phyloP scores from a whole-genome alignment of 2,888 invertebrate species.

The Amitus sp. region DNA sequence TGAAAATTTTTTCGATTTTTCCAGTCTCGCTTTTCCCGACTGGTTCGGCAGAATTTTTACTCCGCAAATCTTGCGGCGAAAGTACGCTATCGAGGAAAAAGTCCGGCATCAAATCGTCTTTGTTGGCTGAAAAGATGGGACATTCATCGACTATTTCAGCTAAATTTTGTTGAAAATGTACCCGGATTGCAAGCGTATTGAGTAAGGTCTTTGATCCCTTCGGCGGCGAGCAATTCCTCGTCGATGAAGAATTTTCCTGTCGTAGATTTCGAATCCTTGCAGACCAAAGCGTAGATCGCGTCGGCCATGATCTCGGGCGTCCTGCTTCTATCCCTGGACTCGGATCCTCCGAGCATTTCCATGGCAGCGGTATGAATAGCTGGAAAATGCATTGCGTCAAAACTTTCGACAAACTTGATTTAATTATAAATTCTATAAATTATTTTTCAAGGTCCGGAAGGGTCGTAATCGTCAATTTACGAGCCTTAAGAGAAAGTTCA shows the following conservation, averaged over 20 bases:
- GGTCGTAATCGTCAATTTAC: too few relatives aligned
- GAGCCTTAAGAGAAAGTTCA: too few relatives aligned
- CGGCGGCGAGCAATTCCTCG: conserved; percentile 82
- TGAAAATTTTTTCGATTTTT: conserved; percentile 76
- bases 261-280: conserved; percentile 77
- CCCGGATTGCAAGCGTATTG: conserved; percentile 84
- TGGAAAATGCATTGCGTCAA: too few relatives aligned
- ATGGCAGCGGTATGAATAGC: conserved; percentile 95
- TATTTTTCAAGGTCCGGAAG: too few relatives aligned
- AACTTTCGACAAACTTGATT: too few relatives aligned
- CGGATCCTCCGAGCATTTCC: conserved; percentile 82
- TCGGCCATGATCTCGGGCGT: conserved; percentile 89
- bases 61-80: conserved; percentile 38
- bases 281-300: conserved; percentile 79
- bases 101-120: conserved; percentile 79
- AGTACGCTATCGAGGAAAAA: too few relatives aligned
- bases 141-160: conserved; percentile 1
- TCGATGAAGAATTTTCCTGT: conserved; percentile 95
- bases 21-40: conserved; percentile 39
- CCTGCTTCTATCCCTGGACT: conserved; percentile 74
- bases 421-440: too few relatives aligned
- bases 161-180: not conserved
- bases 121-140: conserved; percentile 67
- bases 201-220: conserved; percentile 84
- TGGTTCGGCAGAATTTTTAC: not conserved